Base-by-base conservation (phyloP, 1,140 invertebrate species). In the Triops longicaudatus region DNA sequence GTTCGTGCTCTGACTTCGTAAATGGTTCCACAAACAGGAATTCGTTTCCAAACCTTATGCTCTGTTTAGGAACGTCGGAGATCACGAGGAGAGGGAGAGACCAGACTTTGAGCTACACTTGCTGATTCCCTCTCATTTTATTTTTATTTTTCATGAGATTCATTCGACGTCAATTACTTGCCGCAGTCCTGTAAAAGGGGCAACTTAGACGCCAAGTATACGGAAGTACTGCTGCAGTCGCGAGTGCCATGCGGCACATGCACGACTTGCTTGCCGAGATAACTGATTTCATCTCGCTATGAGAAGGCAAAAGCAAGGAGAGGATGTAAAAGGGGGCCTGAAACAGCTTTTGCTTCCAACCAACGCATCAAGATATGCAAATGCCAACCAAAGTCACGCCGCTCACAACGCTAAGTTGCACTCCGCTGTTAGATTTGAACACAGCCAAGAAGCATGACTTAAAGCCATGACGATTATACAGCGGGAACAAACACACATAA, bases 301-400 rank as follows among this genome's bases (percentile, higher is more conserved):
- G 50, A 22, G 50, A 63, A 63, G 44, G 2, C 31, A 37, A 37
- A 37, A 37, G 31, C 31, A 22, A 63, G 22, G 50, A 63, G 50
- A 14, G 50, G 50, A n/a, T n/a, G 17, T 22, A 63, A 63, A 63
- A 63, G 50, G 50, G 50, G 50, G 14, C 17, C 22, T 14, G 50
- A 7, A 63, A 63, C 10, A 6, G 5, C 17, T 22, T 63, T 22
- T 17, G 50, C n/a, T 63, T 63, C 50, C 50, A 63, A 63, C 50
- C 14, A 63, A 63, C 50, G 50, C 50, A 63, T 63, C 50, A 63
- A 63, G 50, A 63, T 63, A 63, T 63, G 50, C 50, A 63, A 63
- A 63, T 63, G 31, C n/a, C 14, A 22, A 63, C 50, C 50, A 63
- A 63, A 63, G 50, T 63, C 50, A 63, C 50, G 50, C 17, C 50